Evolutionary conservation across 2,888 invertebrate species (phyloP).

Genomic region (Tuta absoluta): DNA sequence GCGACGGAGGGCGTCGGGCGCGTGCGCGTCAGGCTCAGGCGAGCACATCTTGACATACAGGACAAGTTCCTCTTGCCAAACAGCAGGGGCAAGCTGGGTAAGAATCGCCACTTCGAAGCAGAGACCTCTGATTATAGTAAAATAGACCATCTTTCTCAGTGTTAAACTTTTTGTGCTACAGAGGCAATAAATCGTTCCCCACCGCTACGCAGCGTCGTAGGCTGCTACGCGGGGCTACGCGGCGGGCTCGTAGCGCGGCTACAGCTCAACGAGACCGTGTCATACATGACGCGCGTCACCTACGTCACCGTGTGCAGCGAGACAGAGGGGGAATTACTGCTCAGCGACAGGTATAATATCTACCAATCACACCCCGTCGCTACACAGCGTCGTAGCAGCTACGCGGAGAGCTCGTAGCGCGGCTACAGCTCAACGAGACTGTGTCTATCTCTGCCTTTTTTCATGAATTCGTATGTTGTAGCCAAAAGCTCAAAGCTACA

Average conservation of each 20-base stretch:
- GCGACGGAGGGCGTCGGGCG: conserved; percentile 93
- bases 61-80: conserved; percentile 83
- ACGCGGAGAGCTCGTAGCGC: conserved; percentile 62
- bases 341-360: conserved; percentile 88
- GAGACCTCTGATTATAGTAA: too few species aligned
- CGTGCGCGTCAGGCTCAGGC: conserved; percentile 87
- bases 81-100: conserved; percentile 76
- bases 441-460: conserved; percentile 77
- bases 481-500: too few species aligned
- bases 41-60: conserved; percentile 87
- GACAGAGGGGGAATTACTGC: conserved; percentile 89
- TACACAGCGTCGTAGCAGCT: conserved; percentile 55
- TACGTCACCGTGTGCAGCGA: conserved; percentile 89
- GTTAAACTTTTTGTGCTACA: neutral
- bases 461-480: too few species aligned
- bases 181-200: conserved; percentile 35
- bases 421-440: conserved; percentile 86
- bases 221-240: conserved; percentile 36
- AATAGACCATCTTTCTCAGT: too few species aligned
- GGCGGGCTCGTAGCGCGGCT: conserved; percentile 60
- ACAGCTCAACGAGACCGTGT: conserved; percentile 87
- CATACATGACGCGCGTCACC: conserved; percentile 87
- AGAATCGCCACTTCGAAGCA: too few species aligned
- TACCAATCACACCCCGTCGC: too few species aligned
- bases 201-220: conserved; percentile 69